phyloP scores from a whole-genome alignment of 2,888 invertebrate species.

The Ophonus ardosiacus region DNA sequence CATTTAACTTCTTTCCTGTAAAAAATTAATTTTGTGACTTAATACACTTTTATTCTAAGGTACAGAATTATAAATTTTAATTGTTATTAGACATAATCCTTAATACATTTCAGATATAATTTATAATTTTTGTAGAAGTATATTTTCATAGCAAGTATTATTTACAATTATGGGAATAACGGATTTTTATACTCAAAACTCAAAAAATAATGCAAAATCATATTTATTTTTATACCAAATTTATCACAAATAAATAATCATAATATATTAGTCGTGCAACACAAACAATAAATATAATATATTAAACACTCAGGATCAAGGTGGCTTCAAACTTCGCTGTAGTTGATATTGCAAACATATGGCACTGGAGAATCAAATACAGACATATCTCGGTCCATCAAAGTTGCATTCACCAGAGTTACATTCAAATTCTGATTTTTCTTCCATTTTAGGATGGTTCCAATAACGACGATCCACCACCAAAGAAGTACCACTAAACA shows the following conservation, averaged over 20 bases:
- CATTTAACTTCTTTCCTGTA: too few species aligned
- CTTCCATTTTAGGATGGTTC: background rate
- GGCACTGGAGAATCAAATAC: conserved; percentile 53
- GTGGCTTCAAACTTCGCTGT: conserved; percentile 42
- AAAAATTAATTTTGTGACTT: too few species aligned
- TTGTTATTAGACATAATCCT: too few species aligned
- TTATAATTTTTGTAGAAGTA: too few species aligned
- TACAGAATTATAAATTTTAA: too few species aligned
- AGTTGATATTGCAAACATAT: conserved; percentile 39
- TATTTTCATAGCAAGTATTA: too few species aligned
- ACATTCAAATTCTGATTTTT: background rate
- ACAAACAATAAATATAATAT: background rate
- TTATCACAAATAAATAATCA: background rate
- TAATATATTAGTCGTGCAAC: background rate
- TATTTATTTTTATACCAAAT: too few species aligned
- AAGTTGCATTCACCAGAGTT: background rate
- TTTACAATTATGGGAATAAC: too few species aligned
- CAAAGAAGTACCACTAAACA: conserved; percentile 8
- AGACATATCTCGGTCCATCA: conserved; percentile 19
- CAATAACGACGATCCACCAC: conserved; percentile 5
- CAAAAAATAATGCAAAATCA: too few species aligned
- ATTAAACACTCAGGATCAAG: background rate
- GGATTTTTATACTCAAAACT: too few species aligned
- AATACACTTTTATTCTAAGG: too few species aligned
- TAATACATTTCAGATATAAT: too few species aligned